Percentiles rank a stretch among this genome's conserved stretches.
These are phyloP conservation scores for Tholera decimalis DNA, from an alignment of 2,888 invertebrate genomes.

Conservation along the genomic window DNA sequence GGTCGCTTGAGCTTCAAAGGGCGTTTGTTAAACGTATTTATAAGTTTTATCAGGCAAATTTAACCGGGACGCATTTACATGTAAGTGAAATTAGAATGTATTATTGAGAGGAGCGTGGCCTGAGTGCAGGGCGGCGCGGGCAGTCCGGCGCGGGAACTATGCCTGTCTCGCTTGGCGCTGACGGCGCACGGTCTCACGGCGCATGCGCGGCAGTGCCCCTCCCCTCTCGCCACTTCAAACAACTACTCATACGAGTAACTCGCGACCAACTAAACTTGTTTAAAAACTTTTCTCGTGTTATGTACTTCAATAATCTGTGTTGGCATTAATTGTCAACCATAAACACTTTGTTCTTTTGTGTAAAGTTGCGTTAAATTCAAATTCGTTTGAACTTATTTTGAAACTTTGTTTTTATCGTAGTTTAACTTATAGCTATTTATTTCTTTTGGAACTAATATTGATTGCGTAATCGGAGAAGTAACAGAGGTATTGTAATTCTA, in stretches of 20 bases:
- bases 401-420: background rate
- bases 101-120: constrained; percentile 41
- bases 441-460: background rate
- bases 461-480: background rate
- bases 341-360: background rate
- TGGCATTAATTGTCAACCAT: background rate
- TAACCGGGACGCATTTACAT: constrained; percentile 31
- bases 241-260: background rate
- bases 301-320: background rate
- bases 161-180: background rate
- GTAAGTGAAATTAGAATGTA: constrained; percentile 49
- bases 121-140: constrained; percentile 28
- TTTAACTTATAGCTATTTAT: background rate
- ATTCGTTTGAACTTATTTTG: constrained; percentile 3
- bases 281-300: constrained; percentile 27
- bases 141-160: background rate
- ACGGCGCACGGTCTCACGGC: constrained; percentile 4
- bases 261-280: constrained; percentile 30
- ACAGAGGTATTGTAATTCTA: background rate
- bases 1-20: constrained; percentile 7
- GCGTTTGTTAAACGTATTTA: constrained; percentile 5
- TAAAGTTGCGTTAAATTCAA: background rate
- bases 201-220: constrained; percentile 32
- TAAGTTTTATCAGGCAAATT: constrained; percentile 21
- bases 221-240: constrained; percentile 9